Evolutionary conservation across 2,113 vertebrate genomes (phyloP).

Genomic region (Ptychochromis oligacanthus): DNA sequence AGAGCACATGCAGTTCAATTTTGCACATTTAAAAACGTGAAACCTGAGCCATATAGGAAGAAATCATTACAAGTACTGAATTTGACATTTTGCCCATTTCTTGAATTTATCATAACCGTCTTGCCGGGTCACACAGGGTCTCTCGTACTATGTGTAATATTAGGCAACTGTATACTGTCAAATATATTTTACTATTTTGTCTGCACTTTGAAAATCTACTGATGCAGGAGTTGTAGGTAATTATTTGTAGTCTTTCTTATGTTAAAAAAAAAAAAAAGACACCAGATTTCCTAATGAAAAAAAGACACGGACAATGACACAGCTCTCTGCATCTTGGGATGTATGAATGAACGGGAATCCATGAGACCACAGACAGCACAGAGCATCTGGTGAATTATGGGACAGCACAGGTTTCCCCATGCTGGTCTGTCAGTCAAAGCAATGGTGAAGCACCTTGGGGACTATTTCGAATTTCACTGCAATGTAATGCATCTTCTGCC

Average conservation of each 20-base stretch:
- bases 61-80: background rate
- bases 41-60: background rate
- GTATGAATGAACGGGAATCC: slow-evolving; percentile 36
- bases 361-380: slow-evolving; percentile 62
- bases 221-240: background rate
- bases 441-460: slow-evolving; percentile 67
- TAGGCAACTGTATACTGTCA: background rate
- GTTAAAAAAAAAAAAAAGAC: background rate
- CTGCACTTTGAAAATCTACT: background rate
- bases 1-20: background rate
- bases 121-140: background rate
- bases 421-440: slow-evolving; percentile 76
- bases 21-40: background rate
- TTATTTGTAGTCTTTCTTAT: background rate
- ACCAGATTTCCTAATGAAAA: background rate
- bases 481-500: slow-evolving; percentile 79
- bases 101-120: background rate
- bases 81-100: background rate
- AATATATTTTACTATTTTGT: background rate
- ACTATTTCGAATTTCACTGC: slow-evolving; percentile 74
- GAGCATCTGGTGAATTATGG: slow-evolving; percentile 76
- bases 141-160: background rate
- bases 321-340: slow-evolving; percentile 33
- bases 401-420: slow-evolving; percentile 64
- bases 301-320: slow-evolving; percentile 5